Evolutionary conservation across 2,888 invertebrate species (phyloP).

Genomic region (Nesidiocoris tenuis): DNA sequence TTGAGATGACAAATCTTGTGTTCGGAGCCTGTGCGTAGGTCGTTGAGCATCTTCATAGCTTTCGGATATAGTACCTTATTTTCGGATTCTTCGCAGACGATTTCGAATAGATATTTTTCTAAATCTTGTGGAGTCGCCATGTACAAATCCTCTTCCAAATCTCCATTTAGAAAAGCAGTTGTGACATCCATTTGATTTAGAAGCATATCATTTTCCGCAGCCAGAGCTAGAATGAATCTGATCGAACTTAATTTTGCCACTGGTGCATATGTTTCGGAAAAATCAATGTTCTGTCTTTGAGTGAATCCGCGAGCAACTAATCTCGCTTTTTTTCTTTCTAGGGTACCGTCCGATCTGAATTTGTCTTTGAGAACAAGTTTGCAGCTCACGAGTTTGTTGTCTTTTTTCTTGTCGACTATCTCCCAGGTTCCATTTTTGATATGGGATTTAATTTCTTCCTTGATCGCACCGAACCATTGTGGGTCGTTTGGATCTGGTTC

Average conservation of each 20-base stretch:
- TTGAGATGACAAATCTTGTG: constrained; percentile 2
- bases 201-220: neutral
- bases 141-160: constrained; percentile 1
- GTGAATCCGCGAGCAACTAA: neutral
- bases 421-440: neutral
- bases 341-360: neutral
- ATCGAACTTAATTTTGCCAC: constrained; percentile 5
- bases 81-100: neutral
- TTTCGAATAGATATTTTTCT: neutral
- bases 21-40: neutral
- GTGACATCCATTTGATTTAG: neutral
- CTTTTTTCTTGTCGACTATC: neutral
- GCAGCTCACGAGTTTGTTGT: neutral
- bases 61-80: neutral
- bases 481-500: neutral
- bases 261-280: neutral
- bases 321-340: constrained; percentile 6
- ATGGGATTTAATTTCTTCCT: neutral
- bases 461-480: neutral
- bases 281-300: neutral
- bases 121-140: neutral
- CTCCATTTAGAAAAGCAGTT: constrained; percentile 9
- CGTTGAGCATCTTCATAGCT: neutral
- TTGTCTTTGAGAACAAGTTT: constrained; percentile 8
- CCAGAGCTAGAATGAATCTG: neutral